phyloP scores from a whole-genome alignment of 1,140 invertebrate genomes.

The Polypedilum vanderplanki region DNA sequence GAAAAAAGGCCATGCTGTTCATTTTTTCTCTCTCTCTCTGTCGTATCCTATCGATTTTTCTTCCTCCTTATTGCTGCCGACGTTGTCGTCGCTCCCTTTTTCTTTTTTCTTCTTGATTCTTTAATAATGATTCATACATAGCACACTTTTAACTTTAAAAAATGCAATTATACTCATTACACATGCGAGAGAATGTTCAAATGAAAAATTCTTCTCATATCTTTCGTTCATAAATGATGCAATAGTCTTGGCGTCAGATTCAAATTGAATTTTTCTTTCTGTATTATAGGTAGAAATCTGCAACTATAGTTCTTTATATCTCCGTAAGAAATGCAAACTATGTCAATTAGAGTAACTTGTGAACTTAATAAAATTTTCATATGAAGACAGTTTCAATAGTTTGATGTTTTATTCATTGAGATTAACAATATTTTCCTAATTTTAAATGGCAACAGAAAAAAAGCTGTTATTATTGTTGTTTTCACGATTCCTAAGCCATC shows the following conservation, averaged over 20 bases:
- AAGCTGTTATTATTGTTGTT: not conserved
- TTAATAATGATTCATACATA: not conserved
- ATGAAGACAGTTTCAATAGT: no score
- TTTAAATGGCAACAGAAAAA: not conserved
- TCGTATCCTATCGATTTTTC: slow-evolving; percentile 17
- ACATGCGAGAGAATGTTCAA: not conserved
- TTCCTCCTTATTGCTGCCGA: slow-evolving; percentile 9
- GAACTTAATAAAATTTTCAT: no score
- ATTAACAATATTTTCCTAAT: no score
- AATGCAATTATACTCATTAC: no score
- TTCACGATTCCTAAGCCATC: not conserved
- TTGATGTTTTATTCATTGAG: no score
- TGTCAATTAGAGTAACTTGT: no score
- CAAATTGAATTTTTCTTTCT: not conserved
- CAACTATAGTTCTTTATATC: no score
- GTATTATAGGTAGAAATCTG: no score
- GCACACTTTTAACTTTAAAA: not conserved
- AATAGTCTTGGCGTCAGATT: not conserved
- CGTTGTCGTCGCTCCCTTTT: not conserved
- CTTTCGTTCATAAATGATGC: not conserved
- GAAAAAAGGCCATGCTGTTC: slow-evolving; percentile 2
- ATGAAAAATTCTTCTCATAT: not conserved
- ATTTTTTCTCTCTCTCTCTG: not conserved
- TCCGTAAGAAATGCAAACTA: not conserved
- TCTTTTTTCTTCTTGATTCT: slow-evolving; percentile 9